Base-by-base conservation (phyloP, 2,888 invertebrate species). In the Prosapia bicincta region DNA sequence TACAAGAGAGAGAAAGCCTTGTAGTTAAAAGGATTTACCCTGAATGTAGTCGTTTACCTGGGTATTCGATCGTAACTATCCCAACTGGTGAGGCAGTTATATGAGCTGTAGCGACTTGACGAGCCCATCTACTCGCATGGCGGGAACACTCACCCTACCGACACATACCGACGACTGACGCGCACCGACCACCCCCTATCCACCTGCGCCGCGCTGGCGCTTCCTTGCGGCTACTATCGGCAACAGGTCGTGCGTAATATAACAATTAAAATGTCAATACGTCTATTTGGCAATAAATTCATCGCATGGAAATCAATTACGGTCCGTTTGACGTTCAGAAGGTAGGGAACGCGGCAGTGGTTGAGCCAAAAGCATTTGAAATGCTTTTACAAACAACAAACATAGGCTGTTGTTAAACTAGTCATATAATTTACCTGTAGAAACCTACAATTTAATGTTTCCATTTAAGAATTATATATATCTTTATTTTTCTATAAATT, bases 51-150 rank as follows among this genome's bases (percentile, higher is more conserved):
- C 24, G 72, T 79, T 82, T 91, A 95, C 95, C 95, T 94, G 82
- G 95, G 95, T 86, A 95, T 95, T 84, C 89, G 91, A 85, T 95
- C 95, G 87, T 95, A 95, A 86, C 94, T 95, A 87, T 95, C 95
- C 95, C 94, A 95, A 85, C 93, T 93, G 79, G 93, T 93, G 83
- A 95, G 89, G 86, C 95, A 95, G 87, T 94, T 95, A 87, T 95
- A 95, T 78, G 94, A 94, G 85, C 92, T 94, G 88, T 94, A 93
- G 87, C 93, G 90, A 87, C 92, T 93, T 81, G 92, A 91, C 82
- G 81, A 79, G 76, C 79, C 80, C 81, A 80, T 80, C 75, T 43
- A 28, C 69, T 74, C 69, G 75, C 69, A 65, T 72, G 69, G 66
- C 43, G 38, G 54, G 30, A 10, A 26, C 71, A 66, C 54, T 68